Conservation (phyloP, 2,888 invertebrate genomes). For the Epinotia demarniana region DNA sequence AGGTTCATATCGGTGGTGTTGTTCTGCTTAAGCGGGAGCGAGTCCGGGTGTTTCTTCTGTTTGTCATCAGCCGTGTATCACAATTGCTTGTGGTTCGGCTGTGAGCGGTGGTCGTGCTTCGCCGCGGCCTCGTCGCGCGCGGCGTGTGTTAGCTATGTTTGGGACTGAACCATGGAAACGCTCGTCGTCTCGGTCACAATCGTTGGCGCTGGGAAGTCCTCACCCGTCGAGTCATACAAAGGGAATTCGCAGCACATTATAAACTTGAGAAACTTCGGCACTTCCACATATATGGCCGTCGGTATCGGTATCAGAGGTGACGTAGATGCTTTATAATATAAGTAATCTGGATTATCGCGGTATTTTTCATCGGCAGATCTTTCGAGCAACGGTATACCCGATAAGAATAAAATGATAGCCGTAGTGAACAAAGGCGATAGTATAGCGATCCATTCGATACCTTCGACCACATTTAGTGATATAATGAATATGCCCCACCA, state of each 20-base stretch:
- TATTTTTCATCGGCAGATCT: constrained; percentile 95
- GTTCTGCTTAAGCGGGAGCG: constrained; percentile 77
- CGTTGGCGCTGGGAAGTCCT: constrained; percentile 86
- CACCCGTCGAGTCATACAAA: constrained; percentile 90
- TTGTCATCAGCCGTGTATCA: constrained; percentile 79
- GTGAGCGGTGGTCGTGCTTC: constrained; percentile 63
- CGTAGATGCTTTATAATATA: constrained; percentile 94
- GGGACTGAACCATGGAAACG: constrained; percentile 88
- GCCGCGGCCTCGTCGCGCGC: constrained; percentile 77
- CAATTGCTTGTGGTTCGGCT: constrained; percentile 73
- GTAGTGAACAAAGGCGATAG: constrained; percentile 95
- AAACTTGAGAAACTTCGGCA: constrained; percentile 92
- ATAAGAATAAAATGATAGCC: constrained; percentile 94
- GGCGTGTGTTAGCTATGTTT: constrained; percentile 87
- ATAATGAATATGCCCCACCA: constrained; percentile 98
- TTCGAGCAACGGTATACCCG: constrained; percentile 95
- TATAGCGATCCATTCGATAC: constrained; percentile 93
- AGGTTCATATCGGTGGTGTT: constrained; percentile 78
- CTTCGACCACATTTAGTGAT: constrained; percentile 93
- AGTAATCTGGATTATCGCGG: constrained; percentile 93
- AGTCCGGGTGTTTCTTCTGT: constrained; percentile 75
- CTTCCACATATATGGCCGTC: constrained; percentile 93
- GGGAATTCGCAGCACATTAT: constrained; percentile 95
- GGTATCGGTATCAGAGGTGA: constrained; percentile 96
- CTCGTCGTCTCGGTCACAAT: constrained; percentile 89